Conservation (phyloP, 2,888 invertebrate genomes). For the Cantharis rustica region DNA sequence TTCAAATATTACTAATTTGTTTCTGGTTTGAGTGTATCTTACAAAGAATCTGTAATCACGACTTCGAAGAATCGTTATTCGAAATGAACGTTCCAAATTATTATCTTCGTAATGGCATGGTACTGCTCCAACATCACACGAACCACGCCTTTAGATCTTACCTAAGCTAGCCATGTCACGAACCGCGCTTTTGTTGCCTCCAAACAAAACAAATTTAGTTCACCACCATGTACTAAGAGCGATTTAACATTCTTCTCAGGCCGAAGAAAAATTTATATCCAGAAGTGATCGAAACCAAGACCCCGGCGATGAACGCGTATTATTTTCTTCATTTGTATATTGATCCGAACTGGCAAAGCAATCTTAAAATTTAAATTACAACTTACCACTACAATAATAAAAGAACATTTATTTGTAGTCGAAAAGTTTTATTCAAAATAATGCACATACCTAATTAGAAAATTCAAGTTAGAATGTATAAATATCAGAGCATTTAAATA, state of each 20-base stretch:
- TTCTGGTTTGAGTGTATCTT: conserved; percentile 6
- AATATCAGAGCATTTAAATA: not conserved
- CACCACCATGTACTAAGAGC: conserved; percentile 6
- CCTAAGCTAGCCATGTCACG: conserved; percentile 37
- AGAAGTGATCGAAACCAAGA: not conserved
- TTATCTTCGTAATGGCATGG: conserved; percentile 50
- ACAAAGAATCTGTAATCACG: conserved; percentile 44
- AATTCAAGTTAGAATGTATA: not conserved
- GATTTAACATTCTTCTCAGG: conserved; percentile 13
- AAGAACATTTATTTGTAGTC: not conserved
- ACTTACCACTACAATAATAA: not conserved
- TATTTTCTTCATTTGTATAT: not conserved
- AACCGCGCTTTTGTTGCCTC: conserved; percentile 27
- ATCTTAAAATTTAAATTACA: not conserved
- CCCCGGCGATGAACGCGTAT: not conserved
- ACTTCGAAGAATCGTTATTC: conserved; percentile 46
- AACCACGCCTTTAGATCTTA: conserved; percentile 42
- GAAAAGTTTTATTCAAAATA: not conserved
- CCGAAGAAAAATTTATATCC: not conserved
- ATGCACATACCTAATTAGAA: not conserved
- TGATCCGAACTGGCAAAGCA: not conserved
- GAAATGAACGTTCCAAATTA: conserved; percentile 50
- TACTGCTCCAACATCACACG: conserved; percentile 35
- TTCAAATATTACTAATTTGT: conserved; percentile 2
- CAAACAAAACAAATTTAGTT: conserved; percentile 13